A percentile compares a stretch with the other conserved stretches of the same genome.
Conservation (phyloP, 2,888 invertebrate genomes). For the Pterostichus niger region DNA sequence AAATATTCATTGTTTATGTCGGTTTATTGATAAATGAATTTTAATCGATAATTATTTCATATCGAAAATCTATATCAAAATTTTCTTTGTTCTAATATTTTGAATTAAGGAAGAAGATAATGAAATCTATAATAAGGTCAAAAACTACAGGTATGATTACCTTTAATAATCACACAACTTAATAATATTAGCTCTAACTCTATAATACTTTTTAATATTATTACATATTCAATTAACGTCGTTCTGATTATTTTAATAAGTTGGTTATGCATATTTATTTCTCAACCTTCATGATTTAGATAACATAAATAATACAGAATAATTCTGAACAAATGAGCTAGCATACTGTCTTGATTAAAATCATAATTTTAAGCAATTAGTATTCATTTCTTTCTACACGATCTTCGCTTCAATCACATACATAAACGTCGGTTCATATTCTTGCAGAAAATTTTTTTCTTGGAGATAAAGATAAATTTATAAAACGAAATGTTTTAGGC, state of each 20-base stretch:
- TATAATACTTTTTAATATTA: neutral
- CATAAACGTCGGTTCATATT: conserved; percentile 8
- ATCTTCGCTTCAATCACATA: conserved; percentile 33
- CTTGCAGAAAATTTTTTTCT: conserved; percentile 2
- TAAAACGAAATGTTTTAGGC: too few relatives aligned
- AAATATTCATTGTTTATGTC: too few relatives aligned
- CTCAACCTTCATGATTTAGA: conserved; percentile 5
- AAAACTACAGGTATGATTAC: too few relatives aligned
- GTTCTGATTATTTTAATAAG: neutral
- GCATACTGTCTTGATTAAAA: conserved; percentile 19
- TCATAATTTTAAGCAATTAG: conserved; percentile 33
- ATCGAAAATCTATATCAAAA: too few relatives aligned
- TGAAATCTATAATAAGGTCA: too few relatives aligned
- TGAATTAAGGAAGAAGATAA: too few relatives aligned
- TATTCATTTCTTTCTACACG: conserved; percentile 36
- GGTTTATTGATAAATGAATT: too few relatives aligned
- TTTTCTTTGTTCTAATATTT: too few relatives aligned
- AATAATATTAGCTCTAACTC: too few relatives aligned
- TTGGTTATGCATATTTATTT: neutral
- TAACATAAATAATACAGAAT: conserved; percentile 35
- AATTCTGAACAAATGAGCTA: conserved; percentile 14
- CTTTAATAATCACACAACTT: too few relatives aligned
- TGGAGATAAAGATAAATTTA: too few relatives aligned
- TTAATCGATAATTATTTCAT: too few relatives aligned
- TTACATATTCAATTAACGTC: conserved; percentile 21